Percentiles rank a stretch among this genome's conserved stretches.
Evolutionary conservation across 2,113 vertebrate species (phyloP).

Genomic region (Emydocephalus ijimae): DNA sequence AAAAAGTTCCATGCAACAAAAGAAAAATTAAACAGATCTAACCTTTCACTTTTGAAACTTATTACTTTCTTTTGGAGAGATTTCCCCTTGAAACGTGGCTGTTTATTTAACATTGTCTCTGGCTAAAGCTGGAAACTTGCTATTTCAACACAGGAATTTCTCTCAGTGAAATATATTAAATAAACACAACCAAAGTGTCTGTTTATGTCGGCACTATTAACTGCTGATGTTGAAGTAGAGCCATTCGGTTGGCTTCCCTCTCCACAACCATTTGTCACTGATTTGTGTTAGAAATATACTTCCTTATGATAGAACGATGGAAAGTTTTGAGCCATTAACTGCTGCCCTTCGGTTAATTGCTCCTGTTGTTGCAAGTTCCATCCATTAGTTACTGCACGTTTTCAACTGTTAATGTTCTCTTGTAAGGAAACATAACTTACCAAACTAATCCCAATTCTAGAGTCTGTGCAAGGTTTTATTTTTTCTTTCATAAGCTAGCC

Average conservation of each 20-base stretch:
- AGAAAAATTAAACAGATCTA: conserved; percentile 55
- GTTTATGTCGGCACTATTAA: conserved; percentile 54
- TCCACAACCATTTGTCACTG: conserved; percentile 54
- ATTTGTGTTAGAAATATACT: conserved; percentile 47
- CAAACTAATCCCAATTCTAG: not conserved
- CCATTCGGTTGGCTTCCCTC: conserved; percentile 48
- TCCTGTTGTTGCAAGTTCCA: conserved; percentile 35
- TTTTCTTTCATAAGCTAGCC: not conserved
- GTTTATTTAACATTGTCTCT: conserved; percentile 64
- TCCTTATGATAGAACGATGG: conserved; percentile 46
- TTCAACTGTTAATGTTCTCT: conserved; percentile 29
- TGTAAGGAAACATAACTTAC: conserved; percentile 10
- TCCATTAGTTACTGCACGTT: conserved; percentile 33
- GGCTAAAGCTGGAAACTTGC: conserved; percentile 62
- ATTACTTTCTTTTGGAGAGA: conserved; percentile 63
- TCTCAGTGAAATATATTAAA: conserved; percentile 66
- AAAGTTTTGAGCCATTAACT: conserved; percentile 51
- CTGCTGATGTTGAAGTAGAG: conserved; percentile 52
- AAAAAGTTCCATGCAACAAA: conserved; percentile 42
- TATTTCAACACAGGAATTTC: conserved; percentile 63
- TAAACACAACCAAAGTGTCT: conserved; percentile 66
- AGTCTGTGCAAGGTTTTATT: not conserved
- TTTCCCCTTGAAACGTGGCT: conserved; percentile 55
- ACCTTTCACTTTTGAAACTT: conserved; percentile 52
- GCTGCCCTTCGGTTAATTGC: conserved; percentile 48